Percentiles rank a stretch among this genome's conserved stretches.
These are phyloP conservation scores for Diachrysia chrysitis DNA, from an alignment of 2,888 invertebrate genomes.

Conservation along the genomic window DNA sequence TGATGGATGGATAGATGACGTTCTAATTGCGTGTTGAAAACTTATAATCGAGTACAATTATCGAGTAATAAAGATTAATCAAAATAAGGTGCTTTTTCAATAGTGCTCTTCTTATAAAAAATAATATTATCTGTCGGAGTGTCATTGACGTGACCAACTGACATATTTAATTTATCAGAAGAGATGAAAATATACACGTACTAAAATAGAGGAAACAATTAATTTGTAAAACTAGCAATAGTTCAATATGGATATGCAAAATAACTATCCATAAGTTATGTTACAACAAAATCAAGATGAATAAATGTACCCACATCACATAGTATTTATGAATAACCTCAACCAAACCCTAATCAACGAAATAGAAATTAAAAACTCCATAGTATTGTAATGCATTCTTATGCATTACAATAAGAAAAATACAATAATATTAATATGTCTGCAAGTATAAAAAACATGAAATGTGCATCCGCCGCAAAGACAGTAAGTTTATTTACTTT, in stretches of 20 bases:
- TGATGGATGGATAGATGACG: background rate
- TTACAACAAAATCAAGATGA: conserved; percentile 25
- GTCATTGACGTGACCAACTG: background rate
- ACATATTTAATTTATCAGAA: background rate
- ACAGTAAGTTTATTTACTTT: conserved; percentile 54
- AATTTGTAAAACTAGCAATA: background rate
- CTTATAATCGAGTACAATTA: background rate
- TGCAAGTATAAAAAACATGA: conserved; percentile 15
- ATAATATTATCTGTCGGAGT: background rate
- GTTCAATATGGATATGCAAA: conserved; percentile 19
- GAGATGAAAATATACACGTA: background rate
- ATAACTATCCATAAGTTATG: background rate
- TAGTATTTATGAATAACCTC: background rate
- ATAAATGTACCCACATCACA: conserved; percentile 6
- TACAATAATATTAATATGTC: conserved; percentile 17
- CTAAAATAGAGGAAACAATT: background rate
- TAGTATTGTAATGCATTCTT: background rate
- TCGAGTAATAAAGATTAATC: background rate
- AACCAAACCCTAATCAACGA: background rate
- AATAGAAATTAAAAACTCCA: background rate
- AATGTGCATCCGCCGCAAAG: conserved; percentile 53
- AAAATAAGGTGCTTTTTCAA: background rate
- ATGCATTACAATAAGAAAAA: too few relatives aligned
- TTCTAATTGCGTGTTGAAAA: background rate
- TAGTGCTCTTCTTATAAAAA: background rate